Evolutionary conservation across 2,797 vertebrate species (phyloP).

Genomic region (Coluber constrictor): DNA sequence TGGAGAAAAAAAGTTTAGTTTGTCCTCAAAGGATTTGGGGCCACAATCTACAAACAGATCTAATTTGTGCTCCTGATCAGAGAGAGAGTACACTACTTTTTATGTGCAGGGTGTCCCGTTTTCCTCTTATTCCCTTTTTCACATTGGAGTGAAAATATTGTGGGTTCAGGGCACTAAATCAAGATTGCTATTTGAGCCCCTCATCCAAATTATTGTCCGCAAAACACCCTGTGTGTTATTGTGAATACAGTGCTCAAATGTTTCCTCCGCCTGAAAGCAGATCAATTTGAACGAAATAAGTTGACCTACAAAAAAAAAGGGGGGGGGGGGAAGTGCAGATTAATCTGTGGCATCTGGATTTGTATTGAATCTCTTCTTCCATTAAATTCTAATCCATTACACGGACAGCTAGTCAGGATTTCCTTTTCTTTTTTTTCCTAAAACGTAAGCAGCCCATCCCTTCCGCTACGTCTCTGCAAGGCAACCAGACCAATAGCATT

Average conservation of each 20-base stretch:
- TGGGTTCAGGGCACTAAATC: background rate
- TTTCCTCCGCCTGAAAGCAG: background rate
- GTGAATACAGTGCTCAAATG: background rate
- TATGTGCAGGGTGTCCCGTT: background rate
- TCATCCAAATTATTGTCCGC: background rate
- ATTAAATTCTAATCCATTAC: background rate
- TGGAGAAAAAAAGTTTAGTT: constrained; percentile 45
- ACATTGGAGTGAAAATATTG: background rate
- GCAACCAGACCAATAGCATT: background rate
- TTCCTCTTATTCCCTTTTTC: background rate
- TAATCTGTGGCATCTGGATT: background rate
- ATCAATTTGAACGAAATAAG: background rate
- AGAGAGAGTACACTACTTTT: fast-evolving
- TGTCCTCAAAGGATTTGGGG: constrained; percentile 38
- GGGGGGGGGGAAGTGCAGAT: background rate
- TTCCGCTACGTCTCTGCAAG: background rate
- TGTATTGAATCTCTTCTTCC: background rate
- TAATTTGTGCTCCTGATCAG: background rate
- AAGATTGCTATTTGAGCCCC: background rate
- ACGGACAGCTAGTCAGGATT: background rate
- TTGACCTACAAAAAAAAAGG: background rate
- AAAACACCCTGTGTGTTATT: background rate
- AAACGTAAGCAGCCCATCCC: background rate
- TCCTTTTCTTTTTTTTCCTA: background rate
- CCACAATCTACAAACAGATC: constrained; percentile 4